phyloP scores from a whole-genome alignment of 2,888 invertebrate genomes.

The Plagodis dolabraria region DNA sequence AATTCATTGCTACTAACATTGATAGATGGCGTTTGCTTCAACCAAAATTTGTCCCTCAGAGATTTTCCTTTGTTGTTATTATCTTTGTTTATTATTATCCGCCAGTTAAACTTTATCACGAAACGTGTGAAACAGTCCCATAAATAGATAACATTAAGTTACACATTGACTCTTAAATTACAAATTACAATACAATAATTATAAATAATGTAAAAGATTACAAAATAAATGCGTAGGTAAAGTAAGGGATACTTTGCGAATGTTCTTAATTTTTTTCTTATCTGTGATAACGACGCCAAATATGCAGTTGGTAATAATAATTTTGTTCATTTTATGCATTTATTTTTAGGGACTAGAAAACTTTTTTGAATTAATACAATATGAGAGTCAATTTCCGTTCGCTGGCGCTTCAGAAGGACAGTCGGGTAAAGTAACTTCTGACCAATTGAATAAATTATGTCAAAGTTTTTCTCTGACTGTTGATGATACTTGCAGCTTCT shows the following conservation, averaged over 20 bases:
- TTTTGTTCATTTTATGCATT: slow-evolving; percentile 17
- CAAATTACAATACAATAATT: slow-evolving; percentile 12
- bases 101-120: slow-evolving; percentile 9
- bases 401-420: no score
- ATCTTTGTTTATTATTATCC: neutral
- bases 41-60: no score
- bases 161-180: slow-evolving; percentile 15
- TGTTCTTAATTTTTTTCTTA: slow-evolving; percentile 21
- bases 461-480: no score
- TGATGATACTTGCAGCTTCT: neutral
- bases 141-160: slow-evolving; percentile 13
- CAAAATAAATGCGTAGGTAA: slow-evolving; percentile 23
- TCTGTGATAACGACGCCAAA: slow-evolving; percentile 22
- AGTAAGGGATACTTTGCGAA: slow-evolving; percentile 13
- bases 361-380: no score
- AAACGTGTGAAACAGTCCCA: slow-evolving; percentile 14
- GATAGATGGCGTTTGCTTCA: no score
- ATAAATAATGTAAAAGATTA: slow-evolving; percentile 15
- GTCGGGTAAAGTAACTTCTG: no score
- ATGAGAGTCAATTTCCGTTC: no score
- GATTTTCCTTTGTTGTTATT: no score
- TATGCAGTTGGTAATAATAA: neutral
- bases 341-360: slow-evolving; percentile 8
- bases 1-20: no score
- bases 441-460: no score